Evolutionary conservation across 2,113 vertebrate genomes (phyloP), one percentile per base, ranked within the genome.

Genomic region (Odobenus rosmarus): DNA sequence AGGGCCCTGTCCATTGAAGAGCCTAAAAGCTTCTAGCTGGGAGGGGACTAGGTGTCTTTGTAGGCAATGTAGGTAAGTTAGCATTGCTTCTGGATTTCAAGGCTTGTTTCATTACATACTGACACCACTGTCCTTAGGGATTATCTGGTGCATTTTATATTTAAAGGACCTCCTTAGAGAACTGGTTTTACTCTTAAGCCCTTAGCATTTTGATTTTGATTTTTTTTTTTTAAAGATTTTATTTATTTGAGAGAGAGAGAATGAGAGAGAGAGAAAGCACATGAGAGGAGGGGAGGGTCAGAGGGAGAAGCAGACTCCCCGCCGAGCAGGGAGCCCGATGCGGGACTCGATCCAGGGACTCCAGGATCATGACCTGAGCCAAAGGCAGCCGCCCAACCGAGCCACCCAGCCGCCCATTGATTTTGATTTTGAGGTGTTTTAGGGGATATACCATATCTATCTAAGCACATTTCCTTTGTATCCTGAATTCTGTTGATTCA

Each of bases 381-480:
- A 7, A 46, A 46, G 42, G 42, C 42, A 46, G 42, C 7, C 7
- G 42, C 42, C 42, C 42, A 46, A 46, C 42, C 7, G 42, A 46
- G 42, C 42, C 42, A 46, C 42, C 42, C 42, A 46, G 42, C 6
- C 42, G 42, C 42, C 42, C 42, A 89, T 77, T 74, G 46, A 49
- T 36, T 90, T 95, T 74, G 67, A 67, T 89, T 42, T 88, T 88
- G 71, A 95, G 55, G n/a, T 72, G 5, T 64, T 88, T 95, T 33
- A 42, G n/a, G 4, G 24, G 8, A 42, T 86, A 46, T 55, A 23
- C 67, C 2, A 0, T 55, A 31, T 88, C 33, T 81, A 8, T 71
- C 31, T 49, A 90, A 96, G 42, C 18, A 57, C 57, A 21, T 87
- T 71, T 88, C 5, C 18, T 88, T 86, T 90, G 28, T 85, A 64